Base-by-base conservation (phyloP, 2,797 vertebrate genomes). In the Centropyge bicolor region DNA sequence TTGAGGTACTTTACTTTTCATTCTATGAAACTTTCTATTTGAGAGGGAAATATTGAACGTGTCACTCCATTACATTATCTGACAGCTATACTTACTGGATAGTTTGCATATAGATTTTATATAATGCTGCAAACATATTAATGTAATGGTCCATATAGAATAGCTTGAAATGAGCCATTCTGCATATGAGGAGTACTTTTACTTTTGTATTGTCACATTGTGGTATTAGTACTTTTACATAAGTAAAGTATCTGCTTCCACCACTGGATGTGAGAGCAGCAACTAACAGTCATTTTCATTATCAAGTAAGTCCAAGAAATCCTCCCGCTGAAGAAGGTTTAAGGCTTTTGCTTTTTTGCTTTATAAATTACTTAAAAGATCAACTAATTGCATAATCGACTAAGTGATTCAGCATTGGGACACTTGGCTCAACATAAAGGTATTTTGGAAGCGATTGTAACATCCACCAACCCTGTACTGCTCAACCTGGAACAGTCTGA, bases 241-340 rank as follows among this genome's bases (percentile, higher is more conserved):
- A 40, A n/a, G n/a, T n/a, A n/a, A n/a, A n/a, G n/a, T n/a, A n/a
- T n/a, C 45, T 57, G 24, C 24, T 11, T 46, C 27, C 46, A 63
- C 1, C 8, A 61, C n/a, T 27, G 4, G 13, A 38, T 14, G 45
- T 35, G 8, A 40, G 16, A 8, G 9, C 14, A n/a, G n/a, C 16
- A 60, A 20, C 10, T 36, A 61, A 3, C 20, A 27, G 0, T 43
- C 22, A n/a, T 31, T 41, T 43, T 10, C 4, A 35, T 45, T 43
- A 12, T 41, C 2, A 0, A 13, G n/a, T n/a, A 8, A n/a, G 48
- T 12, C 16, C 0, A 35, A 6, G 2, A 1, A 56, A 36, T 20
- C 5, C 40, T 38, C 27, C 5, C 11, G 36, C 38, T 40, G 45
- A 9, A 54, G 19, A 73, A 5, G 24, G 14, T 49, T 22, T 20